Conservation (phyloP, 2,888 invertebrate species). For the Phragmatobia fuliginosa region DNA sequence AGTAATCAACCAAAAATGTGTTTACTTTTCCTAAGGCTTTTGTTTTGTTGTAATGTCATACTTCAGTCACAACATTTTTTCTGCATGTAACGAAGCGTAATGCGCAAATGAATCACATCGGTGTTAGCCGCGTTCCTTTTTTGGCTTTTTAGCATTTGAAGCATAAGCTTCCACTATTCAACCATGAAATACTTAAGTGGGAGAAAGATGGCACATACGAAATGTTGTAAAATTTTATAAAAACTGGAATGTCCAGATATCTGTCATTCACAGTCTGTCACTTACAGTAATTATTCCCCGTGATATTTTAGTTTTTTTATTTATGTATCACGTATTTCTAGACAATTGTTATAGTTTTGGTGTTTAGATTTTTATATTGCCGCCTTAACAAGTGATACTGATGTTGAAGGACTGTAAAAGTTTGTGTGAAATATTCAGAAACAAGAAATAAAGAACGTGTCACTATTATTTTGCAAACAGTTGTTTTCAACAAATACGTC, state of each 20-base stretch:
- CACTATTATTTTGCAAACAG: slow-evolving; percentile 76
- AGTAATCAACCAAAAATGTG: not conserved
- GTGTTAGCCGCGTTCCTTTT: slow-evolving; percentile 37
- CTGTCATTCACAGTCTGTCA: slow-evolving; percentile 57
- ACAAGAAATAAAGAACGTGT: slow-evolving; percentile 79
- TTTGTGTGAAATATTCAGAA: slow-evolving; percentile 63
- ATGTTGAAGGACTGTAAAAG: slow-evolving; percentile 68
- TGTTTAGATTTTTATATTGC: slow-evolving; percentile 71
- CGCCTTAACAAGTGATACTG: slow-evolving; percentile 62
- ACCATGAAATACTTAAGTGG: not conserved
- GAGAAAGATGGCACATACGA: slow-evolving; percentile 22
- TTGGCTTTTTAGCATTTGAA: slow-evolving; percentile 7
- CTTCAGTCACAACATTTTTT: not conserved
- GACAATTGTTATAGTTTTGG: slow-evolving; percentile 70
- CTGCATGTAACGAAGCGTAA: slow-evolving; percentile 65
- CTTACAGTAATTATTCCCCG: slow-evolving; percentile 69
- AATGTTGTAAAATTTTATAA: slow-evolving; percentile 23
- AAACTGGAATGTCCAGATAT: slow-evolving; percentile 33
- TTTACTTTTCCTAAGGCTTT: not conserved
- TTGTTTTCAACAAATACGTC: slow-evolving; percentile 78
- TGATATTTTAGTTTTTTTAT: slow-evolving; percentile 83
- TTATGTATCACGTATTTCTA: slow-evolving; percentile 78
- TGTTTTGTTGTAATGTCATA: not conserved
- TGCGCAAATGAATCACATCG: slow-evolving; percentile 66
- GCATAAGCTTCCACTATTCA: slow-evolving; percentile 21